These are phyloP conservation scores for Lasius fuliginosus DNA, from an alignment of 2,888 invertebrate species.

Conservation along the genomic window DNA sequence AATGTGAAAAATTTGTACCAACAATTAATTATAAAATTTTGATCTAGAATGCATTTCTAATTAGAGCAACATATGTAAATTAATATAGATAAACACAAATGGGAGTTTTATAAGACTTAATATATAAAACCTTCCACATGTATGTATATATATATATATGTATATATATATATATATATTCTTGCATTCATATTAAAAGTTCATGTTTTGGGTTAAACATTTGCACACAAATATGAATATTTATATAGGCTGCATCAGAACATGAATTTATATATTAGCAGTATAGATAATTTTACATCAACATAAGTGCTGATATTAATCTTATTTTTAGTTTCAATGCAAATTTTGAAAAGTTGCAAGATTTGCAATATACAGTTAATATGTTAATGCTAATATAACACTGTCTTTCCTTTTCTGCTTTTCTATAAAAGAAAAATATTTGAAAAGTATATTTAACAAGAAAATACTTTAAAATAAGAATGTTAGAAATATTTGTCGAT, in stretches of 20 bases:
- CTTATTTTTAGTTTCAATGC: no score
- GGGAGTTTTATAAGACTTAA: neutral
- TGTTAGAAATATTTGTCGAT: neutral
- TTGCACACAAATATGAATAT: neutral
- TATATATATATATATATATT: no score
- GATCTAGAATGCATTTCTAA: neutral
- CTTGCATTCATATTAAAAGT: neutral
- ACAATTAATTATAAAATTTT: neutral
- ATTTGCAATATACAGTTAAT: neutral
- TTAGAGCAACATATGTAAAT: neutral
- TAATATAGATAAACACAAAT: no score
- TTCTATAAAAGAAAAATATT: neutral
- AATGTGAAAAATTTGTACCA: neutral
- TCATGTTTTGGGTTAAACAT: neutral
- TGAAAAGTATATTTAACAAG: neutral
- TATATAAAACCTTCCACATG: neutral
- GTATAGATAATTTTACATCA: no score
- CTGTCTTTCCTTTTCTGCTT: neutral
- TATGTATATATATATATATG: no score
- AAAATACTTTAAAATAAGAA: neutral
- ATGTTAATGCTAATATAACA: no score
- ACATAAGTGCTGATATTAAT: no score
- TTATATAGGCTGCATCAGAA: no score
- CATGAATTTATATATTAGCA: no score
- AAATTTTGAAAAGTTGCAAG: neutral